Conservation (phyloP, 2,888 invertebrate species). For the Netelia melanura region DNA sequence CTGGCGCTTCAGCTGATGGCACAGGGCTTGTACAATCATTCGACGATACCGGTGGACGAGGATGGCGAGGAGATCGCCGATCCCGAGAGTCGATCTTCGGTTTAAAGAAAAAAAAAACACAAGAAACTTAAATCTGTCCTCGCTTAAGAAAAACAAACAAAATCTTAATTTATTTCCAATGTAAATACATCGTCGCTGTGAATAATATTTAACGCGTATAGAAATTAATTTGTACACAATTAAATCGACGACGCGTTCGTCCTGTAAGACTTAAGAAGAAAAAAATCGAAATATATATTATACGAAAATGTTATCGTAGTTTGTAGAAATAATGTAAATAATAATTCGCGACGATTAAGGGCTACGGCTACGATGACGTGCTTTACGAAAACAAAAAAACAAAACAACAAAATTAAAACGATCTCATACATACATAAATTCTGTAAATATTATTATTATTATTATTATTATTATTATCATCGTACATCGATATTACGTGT, state of each 20-base stretch:
- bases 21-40: constrained; percentile 93
- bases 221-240: constrained; percentile 53
- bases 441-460: constrained; percentile 64
- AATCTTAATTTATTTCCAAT: constrained; percentile 68
- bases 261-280: constrained; percentile 23
- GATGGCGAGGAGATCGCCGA: constrained; percentile 89
- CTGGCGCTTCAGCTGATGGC: constrained; percentile 92
- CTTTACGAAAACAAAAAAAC: constrained; percentile 38
- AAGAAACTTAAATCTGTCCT: neutral
- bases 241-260: constrained; percentile 36
- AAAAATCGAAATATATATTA: constrained; percentile 51
- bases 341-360: constrained; percentile 23
- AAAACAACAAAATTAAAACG: constrained; percentile 30
- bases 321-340: constrained; percentile 64
- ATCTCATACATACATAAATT: constrained; percentile 59
- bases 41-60: constrained; percentile 90
- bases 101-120: neutral
- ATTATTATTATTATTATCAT: constrained; percentile 42
- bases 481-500: constrained; percentile 22
- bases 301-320: constrained; percentile 60
- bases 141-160: neutral
- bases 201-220: constrained; percentile 49
- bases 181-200: constrained; percentile 65
- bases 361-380: constrained; percentile 45
- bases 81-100: constrained; percentile 46